phyloP scores from a whole-genome alignment of 2,113 vertebrate genomes.

The Candoia aspera region DNA sequence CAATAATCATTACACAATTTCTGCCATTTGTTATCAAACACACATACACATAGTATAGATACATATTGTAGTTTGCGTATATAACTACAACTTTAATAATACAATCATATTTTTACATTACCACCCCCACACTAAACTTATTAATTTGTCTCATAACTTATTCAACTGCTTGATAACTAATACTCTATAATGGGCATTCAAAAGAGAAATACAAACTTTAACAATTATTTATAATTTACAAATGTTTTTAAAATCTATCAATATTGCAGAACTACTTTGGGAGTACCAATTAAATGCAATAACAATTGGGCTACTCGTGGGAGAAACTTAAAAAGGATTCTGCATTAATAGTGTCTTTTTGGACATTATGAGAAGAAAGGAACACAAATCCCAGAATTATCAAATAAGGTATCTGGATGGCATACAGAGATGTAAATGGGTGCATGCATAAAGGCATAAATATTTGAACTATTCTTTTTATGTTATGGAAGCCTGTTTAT shows the following conservation, averaged over 20 bases:
- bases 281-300: constrained; percentile 72
- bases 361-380: constrained; percentile 43
- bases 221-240: constrained; percentile 79
- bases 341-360: constrained; percentile 53
- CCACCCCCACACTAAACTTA: constrained; percentile 61
- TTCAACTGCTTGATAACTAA: constrained; percentile 77
- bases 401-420: constrained; percentile 54
- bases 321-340: constrained; percentile 43
- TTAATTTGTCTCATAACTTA: constrained; percentile 72
- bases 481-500: constrained; percentile 45
- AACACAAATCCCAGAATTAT: constrained; percentile 50
- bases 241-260: constrained; percentile 73
- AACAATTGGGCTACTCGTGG: constrained; percentile 60
- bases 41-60: constrained; percentile 55
- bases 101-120: constrained; percentile 61
- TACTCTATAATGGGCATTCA: constrained; percentile 72
- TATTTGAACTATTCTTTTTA: constrained; percentile 59
- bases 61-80: background rate
- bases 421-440: constrained; percentile 27
- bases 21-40: constrained; percentile 43
- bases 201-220: constrained; percentile 76
- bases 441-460: background rate
- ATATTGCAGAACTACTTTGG: constrained; percentile 71
- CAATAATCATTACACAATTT: constrained; percentile 38
- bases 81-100: constrained; percentile 60